A percentile compares a stretch with the other conserved stretches of the same genome.
These are phyloP conservation scores for Drosophila jambulina DNA, from an alignment of 1,140 invertebrate genomes.

Conservation along the genomic window DNA sequence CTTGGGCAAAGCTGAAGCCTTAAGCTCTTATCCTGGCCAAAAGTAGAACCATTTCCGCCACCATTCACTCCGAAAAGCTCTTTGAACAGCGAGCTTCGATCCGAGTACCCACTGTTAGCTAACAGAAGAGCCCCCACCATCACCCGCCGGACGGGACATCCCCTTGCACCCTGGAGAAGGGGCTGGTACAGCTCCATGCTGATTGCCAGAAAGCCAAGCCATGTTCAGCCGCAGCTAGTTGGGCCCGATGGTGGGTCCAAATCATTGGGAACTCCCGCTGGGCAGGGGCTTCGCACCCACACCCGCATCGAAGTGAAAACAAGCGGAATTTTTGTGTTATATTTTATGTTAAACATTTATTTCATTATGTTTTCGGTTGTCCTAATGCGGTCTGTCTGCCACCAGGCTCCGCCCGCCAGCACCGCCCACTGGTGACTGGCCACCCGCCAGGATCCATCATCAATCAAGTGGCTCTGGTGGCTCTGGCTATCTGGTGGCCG, in stretches of 20 bases:
- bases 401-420: constrained; percentile 7
- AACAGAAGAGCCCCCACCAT: constrained; percentile 6
- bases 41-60: neutral
- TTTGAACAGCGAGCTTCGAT: neutral
- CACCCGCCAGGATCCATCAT: constrained; percentile 43
- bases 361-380: constrained; percentile 57
- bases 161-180: neutral
- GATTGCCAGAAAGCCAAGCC: constrained; percentile 46
- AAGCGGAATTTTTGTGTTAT: constrained; percentile 37
- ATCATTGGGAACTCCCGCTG: constrained; percentile 30
- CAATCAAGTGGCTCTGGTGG: constrained; percentile 50
- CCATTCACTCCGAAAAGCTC: constrained; percentile 18
- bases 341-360: constrained; percentile 74
- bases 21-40: neutral
- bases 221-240: constrained; percentile 24
- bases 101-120: neutral
- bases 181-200: constrained; percentile 21
- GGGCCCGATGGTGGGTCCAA: constrained; percentile 6
- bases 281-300: neutral
- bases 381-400: constrained; percentile 41
- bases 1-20: neutral
- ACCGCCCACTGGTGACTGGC: constrained; percentile 1
- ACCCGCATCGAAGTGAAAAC: constrained; percentile 44
- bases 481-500: constrained; percentile 3
- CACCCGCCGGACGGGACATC: neutral